These are phyloP conservation scores for Watsonalla cultraria DNA, from an alignment of 2,888 invertebrate genomes.

Conservation along the genomic window DNA sequence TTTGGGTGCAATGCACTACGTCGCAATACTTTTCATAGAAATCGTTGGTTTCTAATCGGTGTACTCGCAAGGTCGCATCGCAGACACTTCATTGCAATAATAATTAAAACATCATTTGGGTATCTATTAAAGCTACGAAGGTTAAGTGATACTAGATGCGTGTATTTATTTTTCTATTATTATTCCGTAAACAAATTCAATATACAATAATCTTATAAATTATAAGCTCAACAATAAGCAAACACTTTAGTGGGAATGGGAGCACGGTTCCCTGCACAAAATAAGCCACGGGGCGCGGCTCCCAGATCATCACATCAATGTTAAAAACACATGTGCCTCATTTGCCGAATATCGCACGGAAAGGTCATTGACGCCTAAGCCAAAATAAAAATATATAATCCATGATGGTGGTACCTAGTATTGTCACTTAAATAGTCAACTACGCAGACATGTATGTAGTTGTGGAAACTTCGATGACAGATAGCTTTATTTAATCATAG, in stretches of 20 bases:
- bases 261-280: too few relatives aligned
- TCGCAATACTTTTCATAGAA: constrained; percentile 72
- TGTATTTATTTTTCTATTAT: neutral
- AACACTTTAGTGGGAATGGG: too few relatives aligned
- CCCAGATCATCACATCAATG: neutral
- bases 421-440: constrained; percentile 8
- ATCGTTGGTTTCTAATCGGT: constrained; percentile 55
- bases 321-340: constrained; percentile 34
- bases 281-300: too few relatives aligned
- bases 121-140: constrained; percentile 11
- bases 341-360: constrained; percentile 46
- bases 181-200: too few relatives aligned
- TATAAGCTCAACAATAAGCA: too few relatives aligned
- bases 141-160: neutral
- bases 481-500: constrained; percentile 24
- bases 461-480: constrained; percentile 30
- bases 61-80: constrained; percentile 45
- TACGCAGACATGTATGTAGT: constrained; percentile 44
- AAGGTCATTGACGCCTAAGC: constrained; percentile 43
- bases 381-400: constrained; percentile 25
- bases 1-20: constrained; percentile 72
- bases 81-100: constrained; percentile 25
- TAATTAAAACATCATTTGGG: constrained; percentile 16
- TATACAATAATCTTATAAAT: too few relatives aligned
- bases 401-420: constrained; percentile 11